A percentile compares a stretch with the other conserved stretches of the same genome.
These are phyloP conservation scores for Percopsis omiscomaycus DNA, from an alignment of 2,797 vertebrate genomes.

Conservation along the genomic window DNA sequence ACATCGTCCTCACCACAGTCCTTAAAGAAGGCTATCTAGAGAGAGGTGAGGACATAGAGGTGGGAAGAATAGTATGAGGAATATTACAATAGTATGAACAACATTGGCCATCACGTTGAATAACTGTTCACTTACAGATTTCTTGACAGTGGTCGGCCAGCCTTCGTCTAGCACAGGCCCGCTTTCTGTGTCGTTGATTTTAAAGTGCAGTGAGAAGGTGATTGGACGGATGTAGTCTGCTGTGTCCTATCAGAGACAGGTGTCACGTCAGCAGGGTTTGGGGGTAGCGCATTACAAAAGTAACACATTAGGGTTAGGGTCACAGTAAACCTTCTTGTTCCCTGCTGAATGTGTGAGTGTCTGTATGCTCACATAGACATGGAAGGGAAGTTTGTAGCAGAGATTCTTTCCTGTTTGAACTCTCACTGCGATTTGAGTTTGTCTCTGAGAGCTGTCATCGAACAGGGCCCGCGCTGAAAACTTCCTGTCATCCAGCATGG, in stretches of 20 bases:
- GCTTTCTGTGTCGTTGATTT: slow-evolving; percentile 79
- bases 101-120: not conserved
- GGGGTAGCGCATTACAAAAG: not conserved
- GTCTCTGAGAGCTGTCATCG: slow-evolving; percentile 83
- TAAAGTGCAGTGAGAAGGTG: slow-evolving; percentile 83
- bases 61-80: not conserved
- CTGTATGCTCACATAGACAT: slow-evolving; percentile 84
- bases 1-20: slow-evolving; percentile 93
- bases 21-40: slow-evolving; percentile 93
- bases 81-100: not conserved
- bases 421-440: slow-evolving; percentile 70
- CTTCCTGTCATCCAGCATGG: slow-evolving; percentile 87
- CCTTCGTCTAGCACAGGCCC: slow-evolving; percentile 86
- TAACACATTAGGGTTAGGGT: too few species aligned
- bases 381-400: slow-evolving; percentile 85
- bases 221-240: slow-evolving; percentile 93
- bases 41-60: not conserved
- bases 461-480: slow-evolving; percentile 83
- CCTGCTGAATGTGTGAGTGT: not conserved
- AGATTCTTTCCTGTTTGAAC: slow-evolving; percentile 72
- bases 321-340: too few species aligned
- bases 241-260: slow-evolving; percentile 81
- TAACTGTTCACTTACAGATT: slow-evolving; percentile 78
- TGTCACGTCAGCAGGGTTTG: not conserved
- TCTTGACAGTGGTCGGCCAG: slow-evolving; percentile 80